phyloP scores from a whole-genome alignment of 1,140 invertebrate species.

The Caenorhabditis brenneri region DNA sequence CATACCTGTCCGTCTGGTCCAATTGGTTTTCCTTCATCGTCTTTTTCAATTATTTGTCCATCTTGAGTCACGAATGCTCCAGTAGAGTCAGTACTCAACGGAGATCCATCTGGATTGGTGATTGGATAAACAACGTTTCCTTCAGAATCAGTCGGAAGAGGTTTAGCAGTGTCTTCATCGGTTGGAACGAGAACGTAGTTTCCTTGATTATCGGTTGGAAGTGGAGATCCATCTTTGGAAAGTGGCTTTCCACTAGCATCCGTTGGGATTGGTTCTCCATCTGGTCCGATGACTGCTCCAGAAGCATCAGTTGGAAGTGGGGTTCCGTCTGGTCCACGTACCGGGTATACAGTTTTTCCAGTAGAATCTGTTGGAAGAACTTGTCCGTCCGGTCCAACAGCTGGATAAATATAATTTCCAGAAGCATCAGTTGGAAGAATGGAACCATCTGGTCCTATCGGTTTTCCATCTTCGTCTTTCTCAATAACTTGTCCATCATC shows the following conservation, averaged over 20 bases:
- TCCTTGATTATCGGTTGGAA: slow-evolving; percentile 52
- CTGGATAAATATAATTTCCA: no score
- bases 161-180: neutral
- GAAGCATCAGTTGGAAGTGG: no score
- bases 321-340: no score
- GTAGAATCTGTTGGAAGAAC: slow-evolving; percentile 9
- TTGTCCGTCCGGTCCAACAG: neutral
- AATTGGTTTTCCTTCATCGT: slow-evolving; percentile 39
- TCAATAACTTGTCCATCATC: slow-evolving; percentile 34
- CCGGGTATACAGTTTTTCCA: no score
- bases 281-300: no score
- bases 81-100: slow-evolving; percentile 3
- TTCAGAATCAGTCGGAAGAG: neutral
- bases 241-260: no score
- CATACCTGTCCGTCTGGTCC: slow-evolving; percentile 32
- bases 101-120: slow-evolving; percentile 30
- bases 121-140: neutral
- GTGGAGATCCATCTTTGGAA: no score
- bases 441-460: slow-evolving; percentile 35
- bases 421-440: neutral
- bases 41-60: slow-evolving; percentile 18
- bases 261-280: no score
- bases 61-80: slow-evolving; percentile 29
- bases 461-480: slow-evolving; percentile 39
- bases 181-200: neutral